A percentile compares a stretch with the other conserved stretches of the same genome.
These are phyloP conservation scores for Pangasius djambal DNA, from an alignment of 2,797 vertebrate species.

Conservation along the genomic window DNA sequence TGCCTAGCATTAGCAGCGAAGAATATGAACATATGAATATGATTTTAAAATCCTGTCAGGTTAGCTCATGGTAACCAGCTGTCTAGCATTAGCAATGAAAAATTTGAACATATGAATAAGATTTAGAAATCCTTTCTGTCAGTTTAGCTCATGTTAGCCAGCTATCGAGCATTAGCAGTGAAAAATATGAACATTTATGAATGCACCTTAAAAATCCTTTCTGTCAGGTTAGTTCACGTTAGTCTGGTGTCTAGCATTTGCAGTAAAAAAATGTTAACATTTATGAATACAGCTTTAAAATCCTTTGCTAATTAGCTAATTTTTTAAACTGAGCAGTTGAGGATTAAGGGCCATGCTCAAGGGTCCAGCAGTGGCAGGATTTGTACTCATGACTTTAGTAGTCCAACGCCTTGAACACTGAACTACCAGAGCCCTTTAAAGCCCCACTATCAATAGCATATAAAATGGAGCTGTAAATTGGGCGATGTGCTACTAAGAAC, in stretches of 20 bases:
- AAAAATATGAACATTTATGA: not conserved
- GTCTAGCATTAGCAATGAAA: not conserved
- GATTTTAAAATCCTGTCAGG: not conserved
- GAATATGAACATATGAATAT: not conserved
- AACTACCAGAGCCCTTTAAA: no score
- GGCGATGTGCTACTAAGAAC: not conserved
- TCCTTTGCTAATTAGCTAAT: not conserved
- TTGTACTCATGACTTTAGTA: not conserved
- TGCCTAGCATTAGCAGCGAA: not conserved
- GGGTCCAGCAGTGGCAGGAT: not conserved
- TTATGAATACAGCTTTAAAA: not conserved
- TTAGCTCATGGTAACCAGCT: not conserved
- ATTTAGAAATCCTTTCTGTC: not conserved
- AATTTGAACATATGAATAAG: not conserved
- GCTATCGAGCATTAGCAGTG: not conserved
- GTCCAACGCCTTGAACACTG: not conserved
- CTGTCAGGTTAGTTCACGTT: not conserved
- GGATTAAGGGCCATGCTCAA: not conserved
- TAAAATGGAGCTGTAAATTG: not conserved
- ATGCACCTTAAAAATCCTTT: not conserved
- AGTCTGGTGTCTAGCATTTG: not conserved
- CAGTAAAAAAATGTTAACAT: not conserved
- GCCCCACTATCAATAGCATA: not conserved
- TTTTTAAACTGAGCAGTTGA: not conserved
- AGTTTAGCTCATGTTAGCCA: not conserved